Conservation (phyloP, 2,113 vertebrate species). For the Eptesicus fuscus region DNA sequence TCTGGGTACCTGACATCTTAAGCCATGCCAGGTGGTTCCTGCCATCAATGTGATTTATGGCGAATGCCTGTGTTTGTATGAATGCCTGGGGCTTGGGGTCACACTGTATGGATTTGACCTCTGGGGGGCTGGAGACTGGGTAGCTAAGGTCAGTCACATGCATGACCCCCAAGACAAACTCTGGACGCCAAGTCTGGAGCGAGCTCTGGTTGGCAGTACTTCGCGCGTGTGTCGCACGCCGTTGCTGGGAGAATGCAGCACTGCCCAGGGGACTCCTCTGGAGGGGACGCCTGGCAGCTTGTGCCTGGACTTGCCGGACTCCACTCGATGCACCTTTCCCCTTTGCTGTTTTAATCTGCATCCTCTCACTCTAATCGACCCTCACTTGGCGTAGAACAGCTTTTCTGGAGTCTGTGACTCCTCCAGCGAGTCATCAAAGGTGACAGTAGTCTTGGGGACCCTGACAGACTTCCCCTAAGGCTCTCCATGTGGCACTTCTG, state of each 20-base stretch:
- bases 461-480: neutral
- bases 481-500: neutral
- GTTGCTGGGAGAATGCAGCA: neutral
- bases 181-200: neutral
- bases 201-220: neutral
- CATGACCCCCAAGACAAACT: neutral
- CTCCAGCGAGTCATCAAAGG: neutral
- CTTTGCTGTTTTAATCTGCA: neutral
- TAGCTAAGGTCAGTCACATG: neutral
- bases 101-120: neutral
- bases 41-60: neutral
- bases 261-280: neutral
- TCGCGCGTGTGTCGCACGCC: neutral
- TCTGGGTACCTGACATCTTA: neutral
- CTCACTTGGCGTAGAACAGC: neutral
- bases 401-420: neutral
- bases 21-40: neutral
- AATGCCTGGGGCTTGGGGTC: neutral
- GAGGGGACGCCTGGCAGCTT: neutral
- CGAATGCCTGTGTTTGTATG: neutral
- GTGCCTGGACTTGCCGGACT: too few relatives aligned
- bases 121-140: neutral
- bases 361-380: neutral
- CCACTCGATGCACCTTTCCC: neutral
- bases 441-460: neutral